Evolutionary conservation across 2,888 invertebrate genomes (phyloP), one percentile per base, ranked within the genome.

Genomic region (Pseudoips prasinana): DNA sequence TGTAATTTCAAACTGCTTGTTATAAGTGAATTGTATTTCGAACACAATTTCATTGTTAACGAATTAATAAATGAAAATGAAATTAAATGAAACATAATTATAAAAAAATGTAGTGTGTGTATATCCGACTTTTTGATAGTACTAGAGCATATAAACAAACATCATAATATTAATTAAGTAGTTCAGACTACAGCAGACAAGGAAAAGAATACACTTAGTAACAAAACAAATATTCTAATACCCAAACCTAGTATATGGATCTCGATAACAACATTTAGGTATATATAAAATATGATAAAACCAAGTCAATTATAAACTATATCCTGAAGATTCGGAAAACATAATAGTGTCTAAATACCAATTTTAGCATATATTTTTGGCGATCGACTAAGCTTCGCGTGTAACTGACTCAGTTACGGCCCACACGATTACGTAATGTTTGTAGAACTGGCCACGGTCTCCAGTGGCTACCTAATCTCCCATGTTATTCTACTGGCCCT

Each of bases 361-460:
- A 65, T 23, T 72, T 82, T 81, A 59, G 54, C 80, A 83, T 81
- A 68, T 9, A 4, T 25, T 64, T 80, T 71, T 76, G 79, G 77
- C 38, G 38, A 46, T 51, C 53, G 36, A 38, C 39, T 48, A 41
- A 41, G 40, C 46, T 58, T 55, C 49, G 50, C 49, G 56, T 53
- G 48, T 60, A 52, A 58, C 61, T 75, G 73, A 80, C 50, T 79
- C 73, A 73, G 57, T 52, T 61, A 33, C 40, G 42, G 46, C 72
- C 73, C 65, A 63, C 55, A 33, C 18, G 39, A 40, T 72, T 63
- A 68, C 64, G 60, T 65, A 55, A 73, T 39, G 10, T 25, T 32
- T 37, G 25, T 37, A 36, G 48, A 27, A 49, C 47, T 14, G 5
- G 5, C n/a, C 14, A 5, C 14, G 14, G 14, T 14, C 14, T 14